phyloP scores from a whole-genome alignment of 1,140 invertebrate species.

The Zaprionus tsacasi region DNA sequence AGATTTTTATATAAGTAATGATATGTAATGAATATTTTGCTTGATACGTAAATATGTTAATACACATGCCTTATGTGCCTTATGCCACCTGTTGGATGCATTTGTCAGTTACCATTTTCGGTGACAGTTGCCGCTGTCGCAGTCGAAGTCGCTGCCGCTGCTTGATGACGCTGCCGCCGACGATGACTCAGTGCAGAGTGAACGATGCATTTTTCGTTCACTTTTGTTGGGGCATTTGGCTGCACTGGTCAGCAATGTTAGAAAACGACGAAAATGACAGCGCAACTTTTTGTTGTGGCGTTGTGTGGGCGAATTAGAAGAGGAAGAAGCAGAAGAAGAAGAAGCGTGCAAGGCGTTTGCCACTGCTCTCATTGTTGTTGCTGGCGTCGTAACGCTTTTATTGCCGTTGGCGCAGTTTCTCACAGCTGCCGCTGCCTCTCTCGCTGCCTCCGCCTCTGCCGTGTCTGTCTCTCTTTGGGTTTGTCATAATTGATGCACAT shows the following conservation, averaged over 20 bases:
- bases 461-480: conserved; percentile 49
- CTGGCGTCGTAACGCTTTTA: conserved; percentile 34
- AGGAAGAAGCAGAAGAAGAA: not conserved
- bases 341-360: conserved; percentile 21
- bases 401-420: conserved; percentile 38
- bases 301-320: conserved; percentile 18
- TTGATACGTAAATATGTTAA: too few relatives aligned
- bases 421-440: conserved; percentile 45
- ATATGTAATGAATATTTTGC: too few relatives aligned
- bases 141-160: not conserved
- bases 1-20: too few relatives aligned
- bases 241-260: conserved; percentile 53
- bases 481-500: conserved; percentile 70
- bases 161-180: not conserved
- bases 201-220: conserved; percentile 23
- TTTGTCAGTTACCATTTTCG: not conserved
- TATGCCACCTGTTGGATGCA: not conserved
- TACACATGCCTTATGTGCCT: not conserved
- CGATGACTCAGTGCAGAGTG: conserved; percentile 53
- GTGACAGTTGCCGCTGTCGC: conserved; percentile 5
- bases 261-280: conserved; percentile 61
- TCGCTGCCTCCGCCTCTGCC: not conserved
- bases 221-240: conserved; percentile 7
- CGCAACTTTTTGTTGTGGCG: conserved; percentile 53
- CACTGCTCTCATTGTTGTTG: conserved; percentile 13